Percentiles rank a stretch among this genome's conserved stretches.
phyloP scores from a whole-genome alignment of 2,113 vertebrate species.

The Thamnophis sirtalis region DNA sequence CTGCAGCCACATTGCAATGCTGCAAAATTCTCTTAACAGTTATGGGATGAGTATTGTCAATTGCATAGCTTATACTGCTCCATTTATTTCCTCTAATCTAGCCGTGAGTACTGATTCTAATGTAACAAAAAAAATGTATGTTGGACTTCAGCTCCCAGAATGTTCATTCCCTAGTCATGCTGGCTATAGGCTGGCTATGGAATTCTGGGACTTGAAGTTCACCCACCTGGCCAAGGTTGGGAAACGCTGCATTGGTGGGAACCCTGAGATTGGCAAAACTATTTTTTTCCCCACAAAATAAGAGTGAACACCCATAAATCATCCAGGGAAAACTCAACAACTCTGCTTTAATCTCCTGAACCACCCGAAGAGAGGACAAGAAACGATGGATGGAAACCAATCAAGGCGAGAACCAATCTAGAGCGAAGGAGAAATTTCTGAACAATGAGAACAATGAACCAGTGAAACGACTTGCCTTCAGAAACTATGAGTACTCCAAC shows the following conservation, averaged over 20 bases:
- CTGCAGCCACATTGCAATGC: background rate
- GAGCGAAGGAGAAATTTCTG: background rate
- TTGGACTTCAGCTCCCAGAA: background rate
- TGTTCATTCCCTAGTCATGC: background rate
- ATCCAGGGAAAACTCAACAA: background rate
- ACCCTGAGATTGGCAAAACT: background rate
- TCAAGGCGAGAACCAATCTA: background rate
- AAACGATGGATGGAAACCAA: background rate
- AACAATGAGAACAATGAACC: background rate
- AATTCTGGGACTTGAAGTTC: background rate
- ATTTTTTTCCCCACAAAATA: rapidly evolving
- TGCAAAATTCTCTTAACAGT: background rate
- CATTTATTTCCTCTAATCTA: background rate
- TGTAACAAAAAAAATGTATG: background rate
- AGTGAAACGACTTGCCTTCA: background rate
- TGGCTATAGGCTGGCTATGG: background rate
- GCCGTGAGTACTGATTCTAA: no score
- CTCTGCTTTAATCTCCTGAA: background rate
- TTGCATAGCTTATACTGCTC: background rate
- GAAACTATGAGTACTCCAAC: background rate
- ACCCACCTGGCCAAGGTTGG: background rate
- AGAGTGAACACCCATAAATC: background rate
- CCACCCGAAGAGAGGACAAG: background rate
- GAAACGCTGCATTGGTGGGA: background rate
- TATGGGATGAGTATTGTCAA: no score